Conservation (phyloP, 2,888 invertebrate species). For the Cheilosia pagana region DNA sequence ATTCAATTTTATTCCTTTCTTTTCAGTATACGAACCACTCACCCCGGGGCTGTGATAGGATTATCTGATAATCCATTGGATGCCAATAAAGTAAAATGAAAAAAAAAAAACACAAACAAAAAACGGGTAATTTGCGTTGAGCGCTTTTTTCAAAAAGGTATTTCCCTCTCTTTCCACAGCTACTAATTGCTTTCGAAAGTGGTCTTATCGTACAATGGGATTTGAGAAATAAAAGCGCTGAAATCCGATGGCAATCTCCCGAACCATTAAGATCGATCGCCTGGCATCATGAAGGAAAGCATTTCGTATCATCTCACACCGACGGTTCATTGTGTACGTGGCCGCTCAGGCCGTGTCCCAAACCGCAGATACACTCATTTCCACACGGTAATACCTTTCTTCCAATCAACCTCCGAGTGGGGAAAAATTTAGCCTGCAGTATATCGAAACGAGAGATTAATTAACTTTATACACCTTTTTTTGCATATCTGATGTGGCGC, state of each 20-base stretch:
- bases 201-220: conserved; percentile 99
- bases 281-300: conserved; percentile 99
- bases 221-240: conserved; percentile 92
- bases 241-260: conserved; percentile 91
- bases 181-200: conserved; percentile 97
- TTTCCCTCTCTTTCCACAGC: conserved; percentile 85
- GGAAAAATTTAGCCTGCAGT: neutral
- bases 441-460: conserved; percentile 44
- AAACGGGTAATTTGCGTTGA: conserved; percentile 55
- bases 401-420: neutral
- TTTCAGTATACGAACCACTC: conserved; percentile 95
- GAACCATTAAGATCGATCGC: conserved; percentile 93
- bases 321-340: conserved; percentile 98
- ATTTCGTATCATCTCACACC: conserved; percentile 97
- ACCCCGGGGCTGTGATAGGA: conserved; percentile 98
- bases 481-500: conserved; percentile 26
- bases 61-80: conserved; percentile 98
- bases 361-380: conserved; percentile 92
- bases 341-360: conserved; percentile 90
- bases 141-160: conserved; percentile 42
- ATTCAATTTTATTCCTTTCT: conserved; percentile 58
- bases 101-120: conserved; percentile 14
- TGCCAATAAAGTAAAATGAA: conserved; percentile 92
- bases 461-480: conserved; percentile 63
- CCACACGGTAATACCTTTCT: conserved; percentile 91